These are phyloP conservation scores for Ethmia dodecea DNA, from an alignment of 2,888 invertebrate species.

Conservation along the genomic window DNA sequence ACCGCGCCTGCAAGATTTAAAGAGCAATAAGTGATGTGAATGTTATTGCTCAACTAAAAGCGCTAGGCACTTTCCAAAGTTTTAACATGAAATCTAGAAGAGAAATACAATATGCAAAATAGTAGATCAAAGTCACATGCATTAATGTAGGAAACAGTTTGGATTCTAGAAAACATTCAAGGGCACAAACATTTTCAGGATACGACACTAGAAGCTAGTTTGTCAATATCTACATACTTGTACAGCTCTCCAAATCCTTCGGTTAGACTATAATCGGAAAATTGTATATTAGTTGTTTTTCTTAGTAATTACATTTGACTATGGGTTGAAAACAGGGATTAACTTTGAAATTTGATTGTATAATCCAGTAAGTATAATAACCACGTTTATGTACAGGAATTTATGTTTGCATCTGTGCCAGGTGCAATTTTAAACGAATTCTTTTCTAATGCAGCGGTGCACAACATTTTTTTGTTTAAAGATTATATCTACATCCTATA, in stretches of 20 bases:
- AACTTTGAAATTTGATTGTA: no score
- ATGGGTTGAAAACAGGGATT: no score
- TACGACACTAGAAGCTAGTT: conserved; percentile 3
- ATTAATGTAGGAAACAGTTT: no score
- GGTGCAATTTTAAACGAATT: background rate
- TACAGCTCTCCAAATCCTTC: conserved; percentile 87
- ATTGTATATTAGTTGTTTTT: conserved; percentile 30
- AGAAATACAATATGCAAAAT: no score
- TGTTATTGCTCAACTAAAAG: conserved; percentile 33
- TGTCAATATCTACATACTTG: conserved; percentile 80
- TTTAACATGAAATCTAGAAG: no score
- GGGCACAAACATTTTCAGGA: conserved; percentile 2
- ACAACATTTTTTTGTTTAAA: conserved; percentile 1
- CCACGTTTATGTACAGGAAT: conserved; percentile 5
- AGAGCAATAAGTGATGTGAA: conserved; percentile 16
- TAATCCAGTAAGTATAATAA: no score
- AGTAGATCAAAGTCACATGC: no score
- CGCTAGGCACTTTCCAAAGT: conserved; percentile 28
- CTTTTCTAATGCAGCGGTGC: background rate
- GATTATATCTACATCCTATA: no score
- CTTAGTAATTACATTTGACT: no score
- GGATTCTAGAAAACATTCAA: no score
- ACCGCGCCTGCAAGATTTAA: conserved; percentile 83
- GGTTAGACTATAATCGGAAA: conserved; percentile 79
- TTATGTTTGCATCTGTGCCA: background rate